Conservation (phyloP, 1,140 invertebrate species). For the Sycophila sp. region DNA sequence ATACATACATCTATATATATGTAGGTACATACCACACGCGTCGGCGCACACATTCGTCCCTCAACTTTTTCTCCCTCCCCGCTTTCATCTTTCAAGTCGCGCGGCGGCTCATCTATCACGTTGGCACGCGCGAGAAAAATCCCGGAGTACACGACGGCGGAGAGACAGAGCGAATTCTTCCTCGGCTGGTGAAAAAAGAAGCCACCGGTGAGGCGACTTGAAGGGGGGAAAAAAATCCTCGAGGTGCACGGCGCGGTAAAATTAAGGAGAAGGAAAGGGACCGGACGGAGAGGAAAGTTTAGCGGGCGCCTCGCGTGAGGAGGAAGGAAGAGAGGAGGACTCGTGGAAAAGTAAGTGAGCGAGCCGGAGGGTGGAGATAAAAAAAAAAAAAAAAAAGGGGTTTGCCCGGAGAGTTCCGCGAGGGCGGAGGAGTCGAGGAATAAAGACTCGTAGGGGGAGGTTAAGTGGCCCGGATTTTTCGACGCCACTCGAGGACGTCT, state of each 20-base stretch:
- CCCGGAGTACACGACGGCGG: neutral
- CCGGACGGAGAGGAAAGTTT: slow-evolving; percentile 1
- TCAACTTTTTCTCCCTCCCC: slow-evolving; percentile 16
- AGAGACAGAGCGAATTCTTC: neutral
- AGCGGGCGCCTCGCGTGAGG: neutral
- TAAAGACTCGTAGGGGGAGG: neutral
- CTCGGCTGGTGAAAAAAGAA: neutral
- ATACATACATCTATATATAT: too few relatives aligned
- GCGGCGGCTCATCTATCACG: slow-evolving; percentile 14
- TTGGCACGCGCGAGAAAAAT: slow-evolving; percentile 18
- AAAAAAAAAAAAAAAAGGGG: too few relatives aligned
- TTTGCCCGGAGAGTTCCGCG: neutral
- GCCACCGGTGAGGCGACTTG: too few relatives aligned
- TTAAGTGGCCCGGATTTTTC: slow-evolving; percentile 4
- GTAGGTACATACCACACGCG: too few relatives aligned
- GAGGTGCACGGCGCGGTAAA: neutral
- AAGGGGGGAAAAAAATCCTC: neutral
- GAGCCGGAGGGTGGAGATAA: too few relatives aligned
- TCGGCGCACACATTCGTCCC: too few relatives aligned
- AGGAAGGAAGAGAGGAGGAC: neutral
- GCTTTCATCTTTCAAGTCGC: neutral
- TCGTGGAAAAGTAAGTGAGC: slow-evolving; percentile 27
- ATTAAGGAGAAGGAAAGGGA: neutral
- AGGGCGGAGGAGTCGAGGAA: neutral
- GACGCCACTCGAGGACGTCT: neutral